phyloP scores from a whole-genome alignment of 2,113 vertebrate genomes.

The Seriola aureovittata region DNA sequence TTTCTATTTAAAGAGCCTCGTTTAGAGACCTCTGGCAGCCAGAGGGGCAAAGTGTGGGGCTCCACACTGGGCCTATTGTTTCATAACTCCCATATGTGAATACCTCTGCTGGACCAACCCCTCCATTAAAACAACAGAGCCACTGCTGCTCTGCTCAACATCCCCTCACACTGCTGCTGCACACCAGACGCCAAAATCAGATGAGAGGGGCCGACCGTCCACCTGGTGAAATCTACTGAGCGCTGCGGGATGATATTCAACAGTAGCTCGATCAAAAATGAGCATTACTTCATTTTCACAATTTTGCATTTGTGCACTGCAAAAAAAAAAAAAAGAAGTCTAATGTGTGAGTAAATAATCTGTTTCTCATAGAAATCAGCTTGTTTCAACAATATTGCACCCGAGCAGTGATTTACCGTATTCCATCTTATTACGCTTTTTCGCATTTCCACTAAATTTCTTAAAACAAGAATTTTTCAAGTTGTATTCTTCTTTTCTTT shows the following conservation, averaged over 20 bases:
- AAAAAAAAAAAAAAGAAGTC: too few relatives aligned
- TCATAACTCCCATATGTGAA: conserved; percentile 84
- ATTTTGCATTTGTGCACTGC: too few relatives aligned
- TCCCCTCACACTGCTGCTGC: conserved; percentile 65
- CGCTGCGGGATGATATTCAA: not conserved
- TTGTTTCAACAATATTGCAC: not conserved
- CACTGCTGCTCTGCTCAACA: conserved; percentile 73
- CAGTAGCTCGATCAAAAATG: not conserved
- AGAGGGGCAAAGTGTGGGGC: conserved; percentile 71
- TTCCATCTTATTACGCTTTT: not conserved
- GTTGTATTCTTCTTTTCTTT: too few relatives aligned
- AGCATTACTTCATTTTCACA: not conserved
- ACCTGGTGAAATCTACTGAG: conserved; percentile 29
- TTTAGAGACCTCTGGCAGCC: conserved; percentile 78
- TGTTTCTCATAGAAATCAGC: not conserved
- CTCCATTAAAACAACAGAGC: conserved; percentile 79
- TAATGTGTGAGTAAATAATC: not conserved
- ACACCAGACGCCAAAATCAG: conserved; percentile 57
- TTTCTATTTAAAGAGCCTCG: conserved; percentile 82
- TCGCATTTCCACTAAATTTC: too few relatives aligned
- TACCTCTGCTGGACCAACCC: conserved; percentile 74
- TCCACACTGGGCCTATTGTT: conserved; percentile 87
- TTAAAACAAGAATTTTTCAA: too few relatives aligned
- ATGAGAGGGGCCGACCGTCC: conserved; percentile 16
- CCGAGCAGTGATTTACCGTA: not conserved